Evolutionary conservation across 2,113 vertebrate species (phyloP).

Genomic region (Cavia porcellus): DNA sequence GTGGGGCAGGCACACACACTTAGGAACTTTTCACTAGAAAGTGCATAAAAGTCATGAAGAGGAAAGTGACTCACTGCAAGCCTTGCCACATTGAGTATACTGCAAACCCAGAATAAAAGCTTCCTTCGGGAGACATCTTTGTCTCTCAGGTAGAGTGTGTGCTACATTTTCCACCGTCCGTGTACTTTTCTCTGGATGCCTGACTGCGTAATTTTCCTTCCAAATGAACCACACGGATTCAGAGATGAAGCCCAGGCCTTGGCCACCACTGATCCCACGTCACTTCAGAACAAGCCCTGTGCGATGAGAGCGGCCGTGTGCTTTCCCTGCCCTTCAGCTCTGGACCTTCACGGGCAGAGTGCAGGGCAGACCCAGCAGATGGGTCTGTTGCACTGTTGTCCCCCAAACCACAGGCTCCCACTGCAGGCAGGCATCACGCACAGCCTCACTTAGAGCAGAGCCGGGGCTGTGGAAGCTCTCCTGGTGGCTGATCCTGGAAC

Average conservation of each 20-base stretch:
- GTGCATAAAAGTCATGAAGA: not conserved
- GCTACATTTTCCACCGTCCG: not conserved
- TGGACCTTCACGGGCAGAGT: not conserved
- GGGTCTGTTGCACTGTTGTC: not conserved
- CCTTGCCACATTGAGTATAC: not conserved
- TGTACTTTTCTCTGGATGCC: not conserved
- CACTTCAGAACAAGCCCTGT: not conserved
- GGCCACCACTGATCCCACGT: not conserved
- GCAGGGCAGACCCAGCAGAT: not conserved
- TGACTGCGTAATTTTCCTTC: not conserved
- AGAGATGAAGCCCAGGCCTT: not conserved
- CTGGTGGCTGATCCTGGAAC: not conserved
- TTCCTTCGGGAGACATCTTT: not conserved
- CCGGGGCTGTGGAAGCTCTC: not conserved
- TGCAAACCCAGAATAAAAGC: not conserved
- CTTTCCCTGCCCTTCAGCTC: not conserved
- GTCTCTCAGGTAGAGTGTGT: not conserved
- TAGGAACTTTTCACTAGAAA: constrained; percentile 5
- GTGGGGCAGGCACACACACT: not conserved
- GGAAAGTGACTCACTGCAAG: not conserved
- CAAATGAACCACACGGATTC: not conserved
- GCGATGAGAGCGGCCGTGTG: not conserved
- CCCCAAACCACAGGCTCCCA: not conserved
- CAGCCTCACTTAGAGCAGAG: not conserved
- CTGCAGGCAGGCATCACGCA: not conserved